Conservation (phyloP, 2,113 vertebrate genomes). For the Anhinga anhinga region DNA sequence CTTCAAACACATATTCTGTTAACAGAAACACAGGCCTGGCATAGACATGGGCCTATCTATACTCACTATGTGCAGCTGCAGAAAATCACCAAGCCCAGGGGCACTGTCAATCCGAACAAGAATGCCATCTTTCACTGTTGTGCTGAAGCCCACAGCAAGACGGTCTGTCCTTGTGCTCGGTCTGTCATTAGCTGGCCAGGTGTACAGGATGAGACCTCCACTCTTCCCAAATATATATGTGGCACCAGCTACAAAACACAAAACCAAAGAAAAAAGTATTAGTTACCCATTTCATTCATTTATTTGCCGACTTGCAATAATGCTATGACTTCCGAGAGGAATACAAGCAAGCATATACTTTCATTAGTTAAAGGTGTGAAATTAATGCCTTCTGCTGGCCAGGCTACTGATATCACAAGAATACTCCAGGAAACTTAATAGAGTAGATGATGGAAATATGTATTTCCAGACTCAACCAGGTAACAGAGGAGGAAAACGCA, state of each 20-base stretch:
- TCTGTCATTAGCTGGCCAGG: slow-evolving; percentile 95
- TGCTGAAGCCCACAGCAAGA: slow-evolving; percentile 86
- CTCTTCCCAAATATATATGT: slow-evolving; percentile 97
- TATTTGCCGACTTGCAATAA: not conserved
- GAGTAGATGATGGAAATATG: not conserved
- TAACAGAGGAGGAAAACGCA: not conserved
- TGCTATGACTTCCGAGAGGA: not conserved
- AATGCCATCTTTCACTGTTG: slow-evolving; percentile 91
- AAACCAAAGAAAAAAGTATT: not conserved
- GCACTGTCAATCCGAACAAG: slow-evolving; percentile 96
- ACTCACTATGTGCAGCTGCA: slow-evolving; percentile 98
- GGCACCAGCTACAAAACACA: slow-evolving; percentile 84
- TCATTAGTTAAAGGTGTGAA: not conserved
- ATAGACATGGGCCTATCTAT: not conserved
- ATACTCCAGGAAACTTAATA: not conserved
- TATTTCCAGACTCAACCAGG: not conserved
- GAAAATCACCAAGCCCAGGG: slow-evolving; percentile 92
- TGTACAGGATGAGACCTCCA: slow-evolving; percentile 94
- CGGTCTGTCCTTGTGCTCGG: slow-evolving; percentile 95
- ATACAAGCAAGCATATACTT: not conserved
- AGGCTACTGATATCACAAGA: not conserved
- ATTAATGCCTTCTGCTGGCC: not conserved
- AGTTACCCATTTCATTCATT: not conserved
- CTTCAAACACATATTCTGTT: not conserved
- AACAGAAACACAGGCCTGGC: not conserved